phyloP scores from a whole-genome alignment of 2,797 vertebrate species.

The Corythornis leucogaster region DNA sequence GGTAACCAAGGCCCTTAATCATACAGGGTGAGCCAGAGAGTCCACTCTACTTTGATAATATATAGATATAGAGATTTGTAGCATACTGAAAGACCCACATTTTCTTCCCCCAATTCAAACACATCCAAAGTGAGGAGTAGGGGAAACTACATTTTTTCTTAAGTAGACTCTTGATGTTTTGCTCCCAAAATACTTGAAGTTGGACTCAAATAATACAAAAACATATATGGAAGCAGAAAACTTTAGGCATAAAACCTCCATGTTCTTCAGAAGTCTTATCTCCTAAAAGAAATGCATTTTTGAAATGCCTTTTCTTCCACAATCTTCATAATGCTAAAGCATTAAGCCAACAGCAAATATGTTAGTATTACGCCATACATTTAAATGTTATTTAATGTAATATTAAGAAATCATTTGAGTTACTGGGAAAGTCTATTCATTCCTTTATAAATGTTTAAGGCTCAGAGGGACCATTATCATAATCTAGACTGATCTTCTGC shows the following conservation, averaged over 20 bases:
- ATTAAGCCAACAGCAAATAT: not conserved
- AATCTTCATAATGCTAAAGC: not conserved
- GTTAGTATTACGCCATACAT: not conserved
- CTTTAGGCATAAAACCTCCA: not conserved
- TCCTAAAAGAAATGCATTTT: not conserved
- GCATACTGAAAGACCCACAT: not conserved
- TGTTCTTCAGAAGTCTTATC: not conserved
- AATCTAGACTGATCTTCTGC: not conserved
- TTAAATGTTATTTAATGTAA: not conserved
- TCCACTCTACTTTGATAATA: not conserved
- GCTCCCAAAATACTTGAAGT: not conserved
- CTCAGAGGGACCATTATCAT: not conserved
- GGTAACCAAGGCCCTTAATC: not conserved
- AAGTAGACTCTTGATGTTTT: not conserved
- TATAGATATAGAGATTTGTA: not conserved
- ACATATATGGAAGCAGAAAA: not conserved
- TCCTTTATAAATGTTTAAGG: constrained; percentile 26
- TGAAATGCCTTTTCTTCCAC: not conserved
- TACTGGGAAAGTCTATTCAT: not conserved
- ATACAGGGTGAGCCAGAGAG: not conserved
- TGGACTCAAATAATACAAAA: not conserved
- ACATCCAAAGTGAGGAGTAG: not conserved
- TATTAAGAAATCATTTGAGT: constrained; percentile 2
- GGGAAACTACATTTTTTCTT: not conserved
- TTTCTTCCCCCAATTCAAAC: not conserved